Percentiles rank a stretch among this genome's conserved stretches.
Evolutionary conservation across 2,888 invertebrate species (phyloP).

Genomic region (Helleia helle): DNA sequence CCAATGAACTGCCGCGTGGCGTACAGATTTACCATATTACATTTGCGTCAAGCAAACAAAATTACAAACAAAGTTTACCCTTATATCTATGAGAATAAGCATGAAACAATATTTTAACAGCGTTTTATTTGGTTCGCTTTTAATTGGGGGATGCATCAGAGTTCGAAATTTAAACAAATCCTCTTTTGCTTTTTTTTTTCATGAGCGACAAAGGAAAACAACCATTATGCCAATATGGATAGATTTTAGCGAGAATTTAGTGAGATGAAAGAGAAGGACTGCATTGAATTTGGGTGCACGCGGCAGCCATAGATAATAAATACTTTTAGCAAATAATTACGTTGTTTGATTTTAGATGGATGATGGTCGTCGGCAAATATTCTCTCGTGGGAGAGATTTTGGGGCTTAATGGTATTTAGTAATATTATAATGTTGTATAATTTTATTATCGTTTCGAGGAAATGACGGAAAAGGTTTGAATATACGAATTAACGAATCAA

Average conservation of each 20-base stretch:
- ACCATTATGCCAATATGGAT: conserved; percentile 10
- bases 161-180: conserved; percentile 15
- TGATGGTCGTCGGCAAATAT: conserved; percentile 63
- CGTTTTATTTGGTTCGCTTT: background rate
- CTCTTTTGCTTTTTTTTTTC: conserved; percentile 4
- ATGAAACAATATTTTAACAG: background rate
- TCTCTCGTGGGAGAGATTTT: conserved; percentile 52
- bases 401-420: conserved; percentile 12
- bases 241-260: too few relatives aligned
- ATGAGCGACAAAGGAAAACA: conserved; percentile 9
- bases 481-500: too few relatives aligned
- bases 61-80: conserved; percentile 8
- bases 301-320: conserved; percentile 63
- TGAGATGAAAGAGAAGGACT: too few relatives aligned
- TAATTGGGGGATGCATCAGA: conserved; percentile 11
- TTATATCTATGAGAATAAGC: conserved; percentile 1
- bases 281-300: conserved; percentile 33
- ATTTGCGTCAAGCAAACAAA: background rate
- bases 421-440: too few relatives aligned
- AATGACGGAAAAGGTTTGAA: too few relatives aligned
- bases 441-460: too few relatives aligned
- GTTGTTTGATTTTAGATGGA: conserved; percentile 69
- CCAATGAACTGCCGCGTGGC: conserved; percentile 65
- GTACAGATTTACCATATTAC: conserved; percentile 24
- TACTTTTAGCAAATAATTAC: conserved; percentile 70